Percentiles rank a stretch among this genome's conserved stretches.
These are phyloP conservation scores for Drosophila mojavensis DNA, from an alignment of 1,140 invertebrate species.

Conservation along the genomic window DNA sequence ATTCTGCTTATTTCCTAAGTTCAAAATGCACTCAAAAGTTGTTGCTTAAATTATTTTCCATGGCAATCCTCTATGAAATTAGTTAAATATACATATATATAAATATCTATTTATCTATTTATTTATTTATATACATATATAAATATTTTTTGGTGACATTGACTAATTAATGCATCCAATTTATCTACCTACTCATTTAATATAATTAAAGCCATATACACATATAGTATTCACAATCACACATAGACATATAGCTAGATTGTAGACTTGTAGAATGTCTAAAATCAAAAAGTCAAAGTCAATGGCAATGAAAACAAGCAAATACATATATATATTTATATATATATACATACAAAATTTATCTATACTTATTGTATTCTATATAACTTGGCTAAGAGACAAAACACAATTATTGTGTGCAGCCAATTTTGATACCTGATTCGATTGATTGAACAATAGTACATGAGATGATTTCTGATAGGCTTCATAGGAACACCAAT, in stretches of 20 bases:
- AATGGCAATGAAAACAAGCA: constrained; percentile 22
- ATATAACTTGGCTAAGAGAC: background rate
- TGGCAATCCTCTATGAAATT: constrained; percentile 7
- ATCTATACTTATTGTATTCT: background rate
- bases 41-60: constrained; percentile 7
- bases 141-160: constrained; percentile 14
- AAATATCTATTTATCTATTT: too few relatives aligned
- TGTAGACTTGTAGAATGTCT: constrained; percentile 8
- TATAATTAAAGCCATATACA: constrained; percentile 31
- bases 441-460: background rate
- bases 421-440: constrained; percentile 13
- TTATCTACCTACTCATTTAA: constrained; percentile 20
- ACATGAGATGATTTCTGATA: background rate
- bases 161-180: constrained; percentile 5
- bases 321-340: background rate
- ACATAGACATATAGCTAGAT: constrained; percentile 14
- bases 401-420: constrained; percentile 13
- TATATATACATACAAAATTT: background rate
- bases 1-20: background rate
- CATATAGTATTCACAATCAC: background rate
- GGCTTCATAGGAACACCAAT: too few relatives aligned
- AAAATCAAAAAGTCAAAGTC: constrained; percentile 35
- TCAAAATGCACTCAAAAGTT: background rate
- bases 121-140: background rate
- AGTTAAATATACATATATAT: background rate